Percentiles rank a stretch among this genome's conserved stretches.
phyloP scores from a whole-genome alignment of 2,113 vertebrate species.

The Holacanthus passer region DNA sequence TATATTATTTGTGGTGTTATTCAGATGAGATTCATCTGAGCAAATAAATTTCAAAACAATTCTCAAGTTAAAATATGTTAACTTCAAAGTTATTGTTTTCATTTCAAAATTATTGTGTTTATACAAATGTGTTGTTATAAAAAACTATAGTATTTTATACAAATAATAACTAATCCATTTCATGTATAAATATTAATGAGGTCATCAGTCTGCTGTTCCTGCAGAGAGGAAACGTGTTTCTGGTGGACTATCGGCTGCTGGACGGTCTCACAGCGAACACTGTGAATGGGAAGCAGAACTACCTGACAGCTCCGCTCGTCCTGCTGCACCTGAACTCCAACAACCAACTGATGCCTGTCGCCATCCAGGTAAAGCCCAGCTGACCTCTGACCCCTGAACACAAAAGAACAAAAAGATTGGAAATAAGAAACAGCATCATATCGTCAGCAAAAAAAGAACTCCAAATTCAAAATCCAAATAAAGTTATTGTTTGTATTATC shows the following conservation, averaged over 20 bases:
- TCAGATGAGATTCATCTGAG: too few species aligned
- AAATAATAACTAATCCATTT: too few species aligned
- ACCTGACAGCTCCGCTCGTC: neutral
- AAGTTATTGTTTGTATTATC: too few species aligned
- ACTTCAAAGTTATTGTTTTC: too few species aligned
- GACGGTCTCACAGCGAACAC: conserved; percentile 12
- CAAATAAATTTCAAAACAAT: too few species aligned
- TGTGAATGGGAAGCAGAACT: conserved; percentile 8
- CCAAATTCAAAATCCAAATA: neutral
- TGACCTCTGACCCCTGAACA: neutral
- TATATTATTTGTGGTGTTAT: too few species aligned
- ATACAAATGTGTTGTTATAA: too few species aligned
- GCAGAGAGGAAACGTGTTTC: conserved; percentile 5
- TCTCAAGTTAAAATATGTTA: too few species aligned
- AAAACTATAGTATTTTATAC: too few species aligned
- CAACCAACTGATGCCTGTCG: neutral
- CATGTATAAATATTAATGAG: neutral
- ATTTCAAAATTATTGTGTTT: too few species aligned
- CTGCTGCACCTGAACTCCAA: neutral
- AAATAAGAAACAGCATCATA: neutral
- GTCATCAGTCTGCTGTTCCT: neutral
- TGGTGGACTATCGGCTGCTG: conserved; percentile 4
- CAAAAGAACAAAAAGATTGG: too few species aligned
- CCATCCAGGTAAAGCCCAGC: conserved; percentile 14
- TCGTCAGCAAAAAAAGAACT: neutral